Evolutionary conservation across 2,888 invertebrate genomes (phyloP).

Genomic region (Tubulanus polymorphus): DNA sequence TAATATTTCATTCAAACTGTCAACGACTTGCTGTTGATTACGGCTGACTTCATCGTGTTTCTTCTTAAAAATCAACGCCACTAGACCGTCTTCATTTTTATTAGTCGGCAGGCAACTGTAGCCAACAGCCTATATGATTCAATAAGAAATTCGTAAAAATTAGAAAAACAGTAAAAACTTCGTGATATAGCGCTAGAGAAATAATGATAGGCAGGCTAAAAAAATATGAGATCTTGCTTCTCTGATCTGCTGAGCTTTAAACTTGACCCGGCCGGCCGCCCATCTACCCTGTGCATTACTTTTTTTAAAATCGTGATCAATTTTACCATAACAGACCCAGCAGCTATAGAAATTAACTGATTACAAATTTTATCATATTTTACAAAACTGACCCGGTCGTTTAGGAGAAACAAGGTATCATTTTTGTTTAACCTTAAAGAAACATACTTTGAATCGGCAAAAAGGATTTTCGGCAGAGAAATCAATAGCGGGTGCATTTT

Average conservation of each 20-base stretch:
- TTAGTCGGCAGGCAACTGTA: slow-evolving; percentile 83
- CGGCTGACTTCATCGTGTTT: slow-evolving; percentile 72
- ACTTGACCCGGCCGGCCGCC: too few species aligned
- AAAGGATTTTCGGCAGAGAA: slow-evolving; percentile 85
- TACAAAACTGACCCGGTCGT: too few species aligned
- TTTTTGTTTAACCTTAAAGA: not conserved
- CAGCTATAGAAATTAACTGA: too few species aligned
- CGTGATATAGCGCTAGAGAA: too few species aligned
- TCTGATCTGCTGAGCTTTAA: too few species aligned
- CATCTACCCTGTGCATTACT: too few species aligned
- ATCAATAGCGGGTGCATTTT: slow-evolving; percentile 73
- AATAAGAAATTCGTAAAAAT: not conserved
- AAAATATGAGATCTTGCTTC: too few species aligned
- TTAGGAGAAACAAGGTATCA: too few species aligned
- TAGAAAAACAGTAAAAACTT: not conserved
- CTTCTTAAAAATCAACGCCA: slow-evolving; percentile 79
- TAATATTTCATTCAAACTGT: slow-evolving; percentile 54
- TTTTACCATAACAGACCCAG: too few species aligned
- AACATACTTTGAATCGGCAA: slow-evolving; percentile 75
- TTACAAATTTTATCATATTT: too few species aligned
- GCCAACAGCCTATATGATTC: slow-evolving; percentile 67
- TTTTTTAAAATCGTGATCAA: too few species aligned
- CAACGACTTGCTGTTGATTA: slow-evolving; percentile 65
- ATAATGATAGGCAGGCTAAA: too few species aligned
- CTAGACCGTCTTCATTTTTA: slow-evolving; percentile 86